These are phyloP conservation scores for Onychostoma macrolepis DNA, from an alignment of 2,113 vertebrate species.

Conservation along the genomic window DNA sequence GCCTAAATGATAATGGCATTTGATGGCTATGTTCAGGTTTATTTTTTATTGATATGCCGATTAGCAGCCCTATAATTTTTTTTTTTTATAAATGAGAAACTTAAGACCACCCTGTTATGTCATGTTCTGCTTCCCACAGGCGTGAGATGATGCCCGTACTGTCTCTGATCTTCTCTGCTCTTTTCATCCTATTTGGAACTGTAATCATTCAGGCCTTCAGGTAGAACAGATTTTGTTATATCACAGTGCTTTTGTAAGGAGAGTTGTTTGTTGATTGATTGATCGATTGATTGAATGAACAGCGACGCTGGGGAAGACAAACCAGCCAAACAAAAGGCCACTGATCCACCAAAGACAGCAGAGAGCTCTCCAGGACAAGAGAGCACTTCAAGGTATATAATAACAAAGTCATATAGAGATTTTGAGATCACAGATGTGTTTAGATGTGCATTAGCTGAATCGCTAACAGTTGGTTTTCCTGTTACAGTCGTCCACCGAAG, in stretches of 20 bases:
- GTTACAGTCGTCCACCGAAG: slow-evolving; percentile 82
- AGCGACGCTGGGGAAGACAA: slow-evolving; percentile 88
- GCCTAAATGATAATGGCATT: too few species aligned
- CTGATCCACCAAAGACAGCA: slow-evolving; percentile 70
- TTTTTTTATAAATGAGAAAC: background rate
- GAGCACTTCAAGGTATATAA: slow-evolving; percentile 68
- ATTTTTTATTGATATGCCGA: too few species aligned
- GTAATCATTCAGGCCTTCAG: slow-evolving; percentile 96
- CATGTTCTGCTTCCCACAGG: slow-evolving; percentile 71
- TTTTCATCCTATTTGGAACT: slow-evolving; percentile 96
- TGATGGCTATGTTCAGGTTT: too few species aligned
- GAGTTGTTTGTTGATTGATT: background rate
- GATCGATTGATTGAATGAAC: slow-evolving; percentile 31
- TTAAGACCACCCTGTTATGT: background rate
- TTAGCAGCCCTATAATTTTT: background rate
- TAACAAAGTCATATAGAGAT: background rate
- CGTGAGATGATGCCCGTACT: slow-evolving; percentile 97
- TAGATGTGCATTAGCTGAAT: background rate
- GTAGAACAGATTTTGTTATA: slow-evolving; percentile 66
- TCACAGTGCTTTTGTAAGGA: background rate
- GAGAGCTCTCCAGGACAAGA: slow-evolving; percentile 71
- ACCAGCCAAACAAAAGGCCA: slow-evolving; percentile 78
- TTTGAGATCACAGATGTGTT: background rate
- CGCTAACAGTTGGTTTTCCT: background rate
- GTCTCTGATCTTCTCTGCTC: slow-evolving; percentile 91